phyloP scores from a whole-genome alignment of 2,113 vertebrate species.

The Zootoca vivipara region DNA sequence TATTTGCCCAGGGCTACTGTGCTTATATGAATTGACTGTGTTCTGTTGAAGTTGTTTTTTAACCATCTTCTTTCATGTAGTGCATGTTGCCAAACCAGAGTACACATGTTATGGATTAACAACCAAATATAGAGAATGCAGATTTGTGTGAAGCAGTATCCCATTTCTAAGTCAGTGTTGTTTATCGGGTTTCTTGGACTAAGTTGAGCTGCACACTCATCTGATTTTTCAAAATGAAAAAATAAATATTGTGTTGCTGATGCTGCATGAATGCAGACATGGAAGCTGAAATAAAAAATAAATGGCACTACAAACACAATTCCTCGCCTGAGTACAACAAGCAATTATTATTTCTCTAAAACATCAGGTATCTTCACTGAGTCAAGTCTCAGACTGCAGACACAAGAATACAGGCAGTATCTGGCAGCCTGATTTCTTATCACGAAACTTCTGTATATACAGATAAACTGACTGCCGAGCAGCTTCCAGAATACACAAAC shows the following conservation, averaged over 20 bases:
- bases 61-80: neutral
- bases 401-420: neutral
- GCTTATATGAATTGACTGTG: neutral
- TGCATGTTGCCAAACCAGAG: neutral
- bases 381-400: neutral
- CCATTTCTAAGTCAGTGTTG: neutral
- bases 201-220: neutral
- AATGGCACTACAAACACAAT: neutral
- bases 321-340: neutral
- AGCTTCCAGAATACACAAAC: slow-evolving; percentile 4
- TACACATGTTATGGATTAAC: neutral
- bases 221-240: neutral
- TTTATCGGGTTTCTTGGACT: neutral
- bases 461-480: neutral
- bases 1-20: neutral
- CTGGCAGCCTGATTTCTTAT: slow-evolving; percentile 25
- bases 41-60: neutral
- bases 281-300: neutral
- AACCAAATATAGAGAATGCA: neutral
- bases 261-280: neutral
- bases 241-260: neutral
- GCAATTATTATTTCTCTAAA: neutral
- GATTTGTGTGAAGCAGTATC: neutral
- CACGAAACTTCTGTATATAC: neutral
- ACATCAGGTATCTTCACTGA: neutral